Evolutionary conservation across 1,140 invertebrate genomes (phyloP).

Genomic region (Drosophila quadrilineata): DNA sequence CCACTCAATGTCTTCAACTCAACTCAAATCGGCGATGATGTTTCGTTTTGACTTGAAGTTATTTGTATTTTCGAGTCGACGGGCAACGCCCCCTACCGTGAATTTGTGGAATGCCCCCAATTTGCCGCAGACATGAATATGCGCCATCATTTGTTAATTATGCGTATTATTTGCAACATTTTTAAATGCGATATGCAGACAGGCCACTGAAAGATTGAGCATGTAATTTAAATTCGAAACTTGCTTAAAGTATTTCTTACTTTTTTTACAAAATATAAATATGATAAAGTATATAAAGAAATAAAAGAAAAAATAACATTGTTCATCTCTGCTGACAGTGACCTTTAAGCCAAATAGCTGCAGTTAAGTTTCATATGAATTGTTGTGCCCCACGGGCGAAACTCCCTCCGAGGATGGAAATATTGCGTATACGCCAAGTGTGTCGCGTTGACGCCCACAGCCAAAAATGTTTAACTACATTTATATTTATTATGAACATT

Average conservation of each 20-base stretch:
- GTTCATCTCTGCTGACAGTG: constrained; percentile 10
- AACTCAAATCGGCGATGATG: no score
- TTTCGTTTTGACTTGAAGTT: no score
- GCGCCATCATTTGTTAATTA: constrained; percentile 49
- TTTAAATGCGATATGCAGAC: not conserved
- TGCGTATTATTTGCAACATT: constrained; percentile 50
- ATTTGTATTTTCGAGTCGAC: no score
- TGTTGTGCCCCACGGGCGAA: constrained; percentile 18
- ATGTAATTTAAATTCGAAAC: constrained; percentile 42
- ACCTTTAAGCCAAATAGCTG: constrained; percentile 18
- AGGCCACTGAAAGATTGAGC: constrained; percentile 11
- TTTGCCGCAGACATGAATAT: no score
- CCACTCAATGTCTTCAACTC: not conserved
- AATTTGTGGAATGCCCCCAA: constrained; percentile 4
- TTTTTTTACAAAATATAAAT: not conserved
- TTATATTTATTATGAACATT: constrained; percentile 35
- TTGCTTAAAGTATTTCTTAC: not conserved
- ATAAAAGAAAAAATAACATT: no score
- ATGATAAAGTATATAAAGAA: no score
- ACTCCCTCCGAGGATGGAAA: no score
- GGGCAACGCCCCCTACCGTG: constrained; percentile 23
- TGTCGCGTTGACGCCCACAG: constrained; percentile 7
- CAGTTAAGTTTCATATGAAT: constrained; percentile 30
- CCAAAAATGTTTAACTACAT: constrained; percentile 33
- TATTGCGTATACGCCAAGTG: constrained; percentile 38